phyloP scores from a whole-genome alignment of 2,888 invertebrate genomes.

The Druceiella hillmani region DNA sequence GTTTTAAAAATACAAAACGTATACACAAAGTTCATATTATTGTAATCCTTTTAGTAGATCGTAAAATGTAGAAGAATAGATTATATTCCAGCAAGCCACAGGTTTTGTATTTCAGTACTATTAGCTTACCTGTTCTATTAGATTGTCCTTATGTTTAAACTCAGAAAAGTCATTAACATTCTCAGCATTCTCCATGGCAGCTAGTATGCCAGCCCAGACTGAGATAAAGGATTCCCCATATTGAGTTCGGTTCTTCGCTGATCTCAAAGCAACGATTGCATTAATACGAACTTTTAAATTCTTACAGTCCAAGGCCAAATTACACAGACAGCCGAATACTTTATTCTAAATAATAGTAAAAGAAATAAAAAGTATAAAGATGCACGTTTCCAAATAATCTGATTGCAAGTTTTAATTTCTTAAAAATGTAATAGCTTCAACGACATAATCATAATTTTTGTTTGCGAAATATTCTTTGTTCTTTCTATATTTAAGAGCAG shows the following conservation, averaged over 20 bases:
- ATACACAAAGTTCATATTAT: too few species aligned
- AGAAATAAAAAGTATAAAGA: constrained; percentile 7
- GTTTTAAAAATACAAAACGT: too few species aligned
- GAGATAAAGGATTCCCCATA: constrained; percentile 57
- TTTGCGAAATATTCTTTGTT: too few species aligned
- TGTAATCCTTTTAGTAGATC: too few species aligned
- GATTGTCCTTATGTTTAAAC: constrained; percentile 77
- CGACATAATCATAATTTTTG: too few species aligned
- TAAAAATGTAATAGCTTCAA: too few species aligned
- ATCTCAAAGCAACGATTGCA: constrained; percentile 70
- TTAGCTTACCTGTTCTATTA: constrained; percentile 69
- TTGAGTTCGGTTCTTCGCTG: constrained; percentile 51
- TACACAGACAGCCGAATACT: constrained; percentile 60
- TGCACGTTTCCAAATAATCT: too few species aligned
- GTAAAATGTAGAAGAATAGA: too few species aligned
- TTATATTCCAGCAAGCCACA: too few species aligned
- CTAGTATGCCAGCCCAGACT: constrained; percentile 67
- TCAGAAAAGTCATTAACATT: constrained; percentile 78
- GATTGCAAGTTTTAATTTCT: too few species aligned
- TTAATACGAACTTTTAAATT: constrained; percentile 90
- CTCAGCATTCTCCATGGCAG: constrained; percentile 71
- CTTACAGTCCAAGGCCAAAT: constrained; percentile 63
- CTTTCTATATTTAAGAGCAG: too few species aligned
- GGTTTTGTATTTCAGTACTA: not conserved
- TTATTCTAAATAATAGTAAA: constrained; percentile 42